phyloP scores from a whole-genome alignment of 2,113 vertebrate species.

The Catharus fuscescens region DNA sequence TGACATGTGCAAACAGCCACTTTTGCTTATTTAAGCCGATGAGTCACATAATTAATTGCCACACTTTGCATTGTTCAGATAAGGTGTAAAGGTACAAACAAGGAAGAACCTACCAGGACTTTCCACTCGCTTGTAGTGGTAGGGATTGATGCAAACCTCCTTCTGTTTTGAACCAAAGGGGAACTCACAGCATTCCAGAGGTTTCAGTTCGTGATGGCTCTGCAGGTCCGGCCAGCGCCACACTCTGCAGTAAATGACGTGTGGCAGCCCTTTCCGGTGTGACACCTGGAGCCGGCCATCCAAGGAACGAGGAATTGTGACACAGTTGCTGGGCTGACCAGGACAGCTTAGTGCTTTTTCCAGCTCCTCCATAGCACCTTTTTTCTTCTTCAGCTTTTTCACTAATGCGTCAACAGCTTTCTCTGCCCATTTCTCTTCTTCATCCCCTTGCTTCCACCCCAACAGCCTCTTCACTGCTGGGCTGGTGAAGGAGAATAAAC shows the following conservation, averaged over 20 bases:
- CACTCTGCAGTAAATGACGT: slow-evolving; percentile 95
- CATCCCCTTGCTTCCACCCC: slow-evolving; percentile 97
- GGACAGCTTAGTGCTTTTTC: slow-evolving; percentile 94
- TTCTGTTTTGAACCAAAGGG: slow-evolving; percentile 98
- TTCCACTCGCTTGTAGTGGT: slow-evolving; percentile 97
- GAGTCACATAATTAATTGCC: slow-evolving; percentile 23
- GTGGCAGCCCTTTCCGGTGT: slow-evolving; percentile 92
- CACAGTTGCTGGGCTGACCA: slow-evolving; percentile 93
- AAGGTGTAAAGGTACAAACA: slow-evolving; percentile 24
- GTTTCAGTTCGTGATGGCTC: slow-evolving; percentile 97
- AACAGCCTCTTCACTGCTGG: slow-evolving; percentile 94
- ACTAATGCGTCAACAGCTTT: slow-evolving; percentile 95
- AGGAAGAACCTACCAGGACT: slow-evolving; percentile 88
- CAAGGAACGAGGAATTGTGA: slow-evolving; percentile 94
- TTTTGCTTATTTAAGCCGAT: slow-evolving; percentile 31
- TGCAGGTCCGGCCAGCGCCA: slow-evolving; percentile 98
- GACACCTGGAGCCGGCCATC: slow-evolving; percentile 95
- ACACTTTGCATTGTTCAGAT: slow-evolving; percentile 19
- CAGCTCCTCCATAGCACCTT: slow-evolving; percentile 98
- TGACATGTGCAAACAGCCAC: slow-evolving; percentile 26
- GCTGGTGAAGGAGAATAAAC: slow-evolving; percentile 98
- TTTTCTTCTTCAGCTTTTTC: slow-evolving; percentile 98
- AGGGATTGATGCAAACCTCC: slow-evolving; percentile 98
- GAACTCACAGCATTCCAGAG: slow-evolving; percentile 95
- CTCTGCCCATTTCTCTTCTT: slow-evolving; percentile 98